Percentiles rank a stretch among this genome's conserved stretches.
phyloP scores from a whole-genome alignment of 2,888 invertebrate genomes.

The Drosophila demipolita region DNA sequence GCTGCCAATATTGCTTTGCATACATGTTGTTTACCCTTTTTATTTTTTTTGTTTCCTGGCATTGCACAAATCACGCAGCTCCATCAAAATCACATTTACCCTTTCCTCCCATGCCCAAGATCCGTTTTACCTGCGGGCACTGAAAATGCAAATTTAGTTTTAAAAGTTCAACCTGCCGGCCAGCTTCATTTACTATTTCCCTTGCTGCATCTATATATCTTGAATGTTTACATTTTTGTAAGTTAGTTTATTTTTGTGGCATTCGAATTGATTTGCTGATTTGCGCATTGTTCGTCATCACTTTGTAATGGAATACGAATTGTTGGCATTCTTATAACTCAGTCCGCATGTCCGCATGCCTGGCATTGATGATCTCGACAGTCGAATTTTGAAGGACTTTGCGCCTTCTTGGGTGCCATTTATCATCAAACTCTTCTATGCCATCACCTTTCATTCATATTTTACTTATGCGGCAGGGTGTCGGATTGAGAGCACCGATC shows the following conservation, averaged over 20 bases:
- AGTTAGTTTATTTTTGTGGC: constrained; percentile 53
- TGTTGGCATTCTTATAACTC: constrained; percentile 21
- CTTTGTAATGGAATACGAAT: constrained; percentile 9
- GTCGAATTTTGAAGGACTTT: neutral
- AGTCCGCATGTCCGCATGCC: constrained; percentile 35
- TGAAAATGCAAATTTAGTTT: constrained; percentile 67
- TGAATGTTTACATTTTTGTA: constrained; percentile 19
- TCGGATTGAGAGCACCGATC: neutral
- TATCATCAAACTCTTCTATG: neutral
- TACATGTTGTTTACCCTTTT: constrained; percentile 30
- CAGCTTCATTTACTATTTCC: constrained; percentile 10
- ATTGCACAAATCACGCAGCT: constrained; percentile 53
- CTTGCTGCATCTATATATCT: neutral
- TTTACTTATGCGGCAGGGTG: neutral
- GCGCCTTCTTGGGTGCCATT: neutral
- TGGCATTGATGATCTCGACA: neutral
- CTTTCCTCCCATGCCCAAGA: constrained; percentile 14
- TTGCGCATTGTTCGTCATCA: constrained; percentile 32
- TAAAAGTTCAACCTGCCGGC: constrained; percentile 42
- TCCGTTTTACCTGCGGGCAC: constrained; percentile 42
- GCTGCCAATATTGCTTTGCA: constrained; percentile 29
- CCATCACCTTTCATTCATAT: neutral
- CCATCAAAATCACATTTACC: constrained; percentile 47
- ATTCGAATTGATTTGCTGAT: constrained; percentile 76
- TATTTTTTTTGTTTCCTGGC: constrained; percentile 8